Evolutionary conservation across 2,888 invertebrate genomes (phyloP).

Genomic region (Tridacna crocea): DNA sequence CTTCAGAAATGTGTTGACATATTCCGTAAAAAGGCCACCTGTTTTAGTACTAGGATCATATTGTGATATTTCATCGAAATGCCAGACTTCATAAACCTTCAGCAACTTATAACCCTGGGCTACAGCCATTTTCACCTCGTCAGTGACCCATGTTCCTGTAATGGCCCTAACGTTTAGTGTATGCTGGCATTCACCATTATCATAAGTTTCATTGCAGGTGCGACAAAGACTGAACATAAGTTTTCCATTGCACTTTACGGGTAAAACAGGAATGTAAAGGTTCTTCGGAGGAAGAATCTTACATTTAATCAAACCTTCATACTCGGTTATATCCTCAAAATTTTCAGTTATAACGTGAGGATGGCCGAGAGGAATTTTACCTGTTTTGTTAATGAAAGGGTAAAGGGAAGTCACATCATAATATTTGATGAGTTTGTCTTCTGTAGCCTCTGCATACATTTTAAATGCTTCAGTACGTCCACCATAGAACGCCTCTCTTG

Average conservation of each 20-base stretch:
- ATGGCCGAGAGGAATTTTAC: slow-evolving; percentile 69
- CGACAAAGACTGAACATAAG: slow-evolving; percentile 82
- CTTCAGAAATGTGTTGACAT: background rate
- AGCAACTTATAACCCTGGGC: slow-evolving; percentile 37
- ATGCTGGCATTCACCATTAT: too few relatives aligned
- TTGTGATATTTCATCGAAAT: slow-evolving; percentile 68
- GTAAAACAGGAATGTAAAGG: slow-evolving; percentile 77
- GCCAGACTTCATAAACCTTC: slow-evolving; percentile 77
- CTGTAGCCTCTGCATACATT: slow-evolving; percentile 57
- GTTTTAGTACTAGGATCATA: slow-evolving; percentile 48
- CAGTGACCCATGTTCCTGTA: slow-evolving; percentile 50
- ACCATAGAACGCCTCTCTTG: slow-evolving; percentile 72
- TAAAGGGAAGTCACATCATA: slow-evolving; percentile 62
- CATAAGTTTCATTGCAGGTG: slow-evolving; percentile 51
- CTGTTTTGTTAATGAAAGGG: slow-evolving; percentile 69
- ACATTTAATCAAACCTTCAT: slow-evolving; percentile 72
- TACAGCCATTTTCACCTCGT: slow-evolving; percentile 43
- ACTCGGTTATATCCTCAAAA: slow-evolving; percentile 58
- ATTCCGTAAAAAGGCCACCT: slow-evolving; percentile 75
- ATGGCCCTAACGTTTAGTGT: background rate
- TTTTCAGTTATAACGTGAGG: slow-evolving; percentile 66
- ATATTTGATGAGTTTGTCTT: slow-evolving; percentile 61
- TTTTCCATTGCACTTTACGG: slow-evolving; percentile 71
- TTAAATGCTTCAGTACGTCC: slow-evolving; percentile 71
- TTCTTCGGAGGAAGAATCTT: slow-evolving; percentile 69